phyloP scores from a whole-genome alignment of 2,888 invertebrate genomes.

The Nineta flava region DNA sequence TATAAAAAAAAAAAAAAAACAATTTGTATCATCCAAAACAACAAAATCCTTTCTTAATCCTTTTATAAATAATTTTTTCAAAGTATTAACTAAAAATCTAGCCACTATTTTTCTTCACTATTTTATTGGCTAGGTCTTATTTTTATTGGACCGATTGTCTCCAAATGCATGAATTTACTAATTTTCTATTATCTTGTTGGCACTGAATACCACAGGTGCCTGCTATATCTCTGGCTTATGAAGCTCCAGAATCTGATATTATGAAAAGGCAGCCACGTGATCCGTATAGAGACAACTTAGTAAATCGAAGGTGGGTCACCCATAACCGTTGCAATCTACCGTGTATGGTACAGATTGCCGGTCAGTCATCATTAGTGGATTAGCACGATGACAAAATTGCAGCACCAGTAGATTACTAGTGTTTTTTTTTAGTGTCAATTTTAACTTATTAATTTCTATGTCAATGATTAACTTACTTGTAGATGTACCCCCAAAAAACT shows the following conservation, averaged over 20 bases:
- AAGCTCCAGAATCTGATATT: constrained; percentile 97
- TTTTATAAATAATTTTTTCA: not conserved
- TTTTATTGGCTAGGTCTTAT: not conserved
- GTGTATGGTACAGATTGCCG: not conserved
- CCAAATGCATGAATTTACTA: constrained; percentile 6
- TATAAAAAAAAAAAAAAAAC: too few relatives aligned
- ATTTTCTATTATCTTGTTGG: constrained; percentile 8
- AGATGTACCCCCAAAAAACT: too few relatives aligned
- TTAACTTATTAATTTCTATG: too few relatives aligned
- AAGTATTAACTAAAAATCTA: not conserved
- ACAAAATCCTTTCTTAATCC: not conserved
- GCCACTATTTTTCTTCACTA: not conserved
- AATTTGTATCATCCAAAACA: not conserved
- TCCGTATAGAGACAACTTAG: constrained; percentile 96
- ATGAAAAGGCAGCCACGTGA: constrained; percentile 98
- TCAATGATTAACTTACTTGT: too few relatives aligned
- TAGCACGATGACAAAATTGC: not conserved
- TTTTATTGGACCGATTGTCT: not conserved
- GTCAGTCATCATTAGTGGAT: not conserved
- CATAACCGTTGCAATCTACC: constrained; percentile 10
- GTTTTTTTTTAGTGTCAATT: not conserved
- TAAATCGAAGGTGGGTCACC: constrained; percentile 85
- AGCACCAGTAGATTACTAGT: not conserved
- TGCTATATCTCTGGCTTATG: constrained; percentile 98
- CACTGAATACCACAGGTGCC: constrained; percentile 63